Evolutionary conservation across 2,888 invertebrate species (phyloP).

Genomic region (Drepanosiphum platanoidis): DNA sequence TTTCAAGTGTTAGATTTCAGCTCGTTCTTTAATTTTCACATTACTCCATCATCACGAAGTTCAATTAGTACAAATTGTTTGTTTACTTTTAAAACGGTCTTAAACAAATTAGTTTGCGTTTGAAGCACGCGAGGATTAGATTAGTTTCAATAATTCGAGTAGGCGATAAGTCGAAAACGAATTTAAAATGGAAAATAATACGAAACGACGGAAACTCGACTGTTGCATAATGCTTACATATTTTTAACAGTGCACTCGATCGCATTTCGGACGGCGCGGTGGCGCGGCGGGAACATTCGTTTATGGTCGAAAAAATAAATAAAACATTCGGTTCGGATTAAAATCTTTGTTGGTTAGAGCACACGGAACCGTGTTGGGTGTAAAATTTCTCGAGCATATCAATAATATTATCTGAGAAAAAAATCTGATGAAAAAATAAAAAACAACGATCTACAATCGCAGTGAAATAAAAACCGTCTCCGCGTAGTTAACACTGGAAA

Average conservation of each 20-base stretch:
- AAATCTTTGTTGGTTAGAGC: too few species aligned
- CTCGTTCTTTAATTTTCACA: too few species aligned
- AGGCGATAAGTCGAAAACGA: not conserved
- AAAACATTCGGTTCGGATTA: conserved; percentile 1
- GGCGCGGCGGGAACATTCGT: not conserved
- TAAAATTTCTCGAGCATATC: not conserved
- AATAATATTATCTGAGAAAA: not conserved
- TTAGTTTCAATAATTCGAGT: not conserved
- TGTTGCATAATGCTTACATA: not conserved
- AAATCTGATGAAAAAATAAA: too few species aligned
- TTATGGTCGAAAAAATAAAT: not conserved
- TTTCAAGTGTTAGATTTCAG: too few species aligned
- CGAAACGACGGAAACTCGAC: not conserved
- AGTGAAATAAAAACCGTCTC: too few species aligned
- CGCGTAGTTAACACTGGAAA: not conserved
- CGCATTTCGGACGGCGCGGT: not conserved
- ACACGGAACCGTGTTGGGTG: not conserved
- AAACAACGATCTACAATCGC: too few species aligned
- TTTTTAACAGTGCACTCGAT: not conserved
- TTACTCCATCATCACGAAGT: too few species aligned
- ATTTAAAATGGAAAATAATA: not conserved
- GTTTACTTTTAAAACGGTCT: not conserved
- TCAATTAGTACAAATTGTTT: too few species aligned
- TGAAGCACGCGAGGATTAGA: too few species aligned
- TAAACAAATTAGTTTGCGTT: too few species aligned